Base-by-base conservation (phyloP, 2,888 invertebrate genomes). In the Perdita meconis region DNA sequence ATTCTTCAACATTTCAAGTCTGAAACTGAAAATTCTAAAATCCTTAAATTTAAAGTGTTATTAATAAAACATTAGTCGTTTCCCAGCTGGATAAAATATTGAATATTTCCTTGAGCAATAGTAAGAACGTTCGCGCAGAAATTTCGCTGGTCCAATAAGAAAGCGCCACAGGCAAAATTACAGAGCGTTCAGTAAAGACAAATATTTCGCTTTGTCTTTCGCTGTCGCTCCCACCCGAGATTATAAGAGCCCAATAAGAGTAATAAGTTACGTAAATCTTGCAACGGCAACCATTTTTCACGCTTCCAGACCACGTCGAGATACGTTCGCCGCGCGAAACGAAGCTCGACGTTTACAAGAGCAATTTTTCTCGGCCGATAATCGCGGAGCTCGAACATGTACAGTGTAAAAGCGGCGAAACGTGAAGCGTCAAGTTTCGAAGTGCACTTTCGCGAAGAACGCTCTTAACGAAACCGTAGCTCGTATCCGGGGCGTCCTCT, bases 271-370 rank as follows among this genome's bases (percentile, higher is more conserved):
- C 44, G n/a, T 47, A 12, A 30, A 61, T 61, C 34, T 47, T 34
- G 6, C 13, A 1, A n/a, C 40, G 26, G 6, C 10, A 36, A 24
- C 50, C 40, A 71, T 67, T 67, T 42, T 30, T 51, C 40, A 57
- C 34, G 30, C n/a, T n/a, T 5, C 44, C 24, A 30, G 3, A 6
- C n/a, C 8, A 0, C 47, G 34, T 24, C 3, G 38, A 40, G 47
- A 47, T 56, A 47, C 47, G 16, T 8, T 55, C 26, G 38, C 34
- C 22, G 36, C 1, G 6, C 51, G 53, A 34, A 50, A 69, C 38
- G 42, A 53, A 55, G 51, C 50, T 50, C 51, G 2, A 65, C 34
- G 30, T 50, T 65, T 65, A 57, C 57, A 34, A 6, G 22, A 16
- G 40, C 10, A n/a, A 34, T 38, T 38, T 55, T 68, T 59, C 36